Evolutionary conservation across 1,140 invertebrate species (phyloP).

Genomic region (Triops longicaudatus): DNA sequence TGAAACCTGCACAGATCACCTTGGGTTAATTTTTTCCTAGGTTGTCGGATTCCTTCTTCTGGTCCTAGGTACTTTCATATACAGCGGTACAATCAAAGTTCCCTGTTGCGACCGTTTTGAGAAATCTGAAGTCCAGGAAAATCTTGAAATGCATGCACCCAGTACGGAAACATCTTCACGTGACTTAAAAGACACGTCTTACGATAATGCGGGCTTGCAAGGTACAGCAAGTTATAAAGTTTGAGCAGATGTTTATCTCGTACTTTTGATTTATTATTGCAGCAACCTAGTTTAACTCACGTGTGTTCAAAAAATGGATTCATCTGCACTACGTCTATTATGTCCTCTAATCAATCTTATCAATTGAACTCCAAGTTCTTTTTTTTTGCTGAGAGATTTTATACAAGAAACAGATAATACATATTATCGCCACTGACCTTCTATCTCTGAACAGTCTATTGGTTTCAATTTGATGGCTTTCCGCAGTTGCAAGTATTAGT

Average conservation of each 20-base stretch:
- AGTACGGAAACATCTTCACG: not conserved
- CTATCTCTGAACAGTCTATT: not conserved
- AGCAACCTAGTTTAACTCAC: too few species aligned
- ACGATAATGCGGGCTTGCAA: not conserved
- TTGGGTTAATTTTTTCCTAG: conserved; percentile 37
- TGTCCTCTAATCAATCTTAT: not conserved
- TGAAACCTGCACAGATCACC: not conserved
- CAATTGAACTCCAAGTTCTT: not conserved
- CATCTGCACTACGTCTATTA: too few species aligned
- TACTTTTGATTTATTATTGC: too few species aligned
- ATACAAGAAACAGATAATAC: not conserved
- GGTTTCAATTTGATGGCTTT: not conserved
- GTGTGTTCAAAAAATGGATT: too few species aligned
- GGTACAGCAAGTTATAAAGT: not conserved
- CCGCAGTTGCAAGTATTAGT: not conserved
- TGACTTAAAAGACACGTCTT: not conserved
- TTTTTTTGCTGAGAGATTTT: not conserved
- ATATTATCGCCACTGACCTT: not conserved
- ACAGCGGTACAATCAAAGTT: conserved; percentile 52
- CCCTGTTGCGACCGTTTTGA: not conserved
- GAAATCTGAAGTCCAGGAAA: not conserved
- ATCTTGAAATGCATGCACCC: not conserved
- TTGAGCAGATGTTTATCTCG: too few species aligned
- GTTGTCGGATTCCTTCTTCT: conserved; percentile 63
- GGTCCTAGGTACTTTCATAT: conserved; percentile 64